Conservation (phyloP, 1,140 invertebrate genomes). For the Tachypleus tridentatus region DNA sequence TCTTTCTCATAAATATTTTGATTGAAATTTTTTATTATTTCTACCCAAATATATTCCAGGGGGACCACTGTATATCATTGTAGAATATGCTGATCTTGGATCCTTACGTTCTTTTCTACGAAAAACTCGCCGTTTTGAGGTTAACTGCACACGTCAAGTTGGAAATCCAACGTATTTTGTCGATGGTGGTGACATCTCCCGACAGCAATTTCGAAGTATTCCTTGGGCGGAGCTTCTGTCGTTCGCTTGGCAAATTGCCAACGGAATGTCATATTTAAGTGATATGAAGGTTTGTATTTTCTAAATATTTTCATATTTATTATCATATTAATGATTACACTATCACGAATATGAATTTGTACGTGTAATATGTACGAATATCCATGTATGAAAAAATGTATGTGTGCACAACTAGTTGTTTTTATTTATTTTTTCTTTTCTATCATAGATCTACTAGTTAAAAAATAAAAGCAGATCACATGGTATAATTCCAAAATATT, state of each 20-base stretch:
- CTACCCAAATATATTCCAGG: constrained; percentile 29
- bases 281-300: constrained; percentile 57
- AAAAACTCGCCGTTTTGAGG: constrained; percentile 9
- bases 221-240: constrained; percentile 49
- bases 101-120: constrained; percentile 50
- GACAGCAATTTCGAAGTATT: background rate
- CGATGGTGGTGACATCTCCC: background rate
- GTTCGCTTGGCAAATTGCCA: constrained; percentile 76
- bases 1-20: too few relatives aligned
- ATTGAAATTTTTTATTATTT: background rate
- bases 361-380: too few relatives aligned
- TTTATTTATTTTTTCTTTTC: too few relatives aligned
- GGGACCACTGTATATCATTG: constrained; percentile 63
- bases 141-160: background rate
- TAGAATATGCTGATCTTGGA: constrained; percentile 68
- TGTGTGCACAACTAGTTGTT: too few relatives aligned
- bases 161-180: constrained; percentile 1
- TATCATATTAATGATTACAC: too few relatives aligned
- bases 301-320: background rate
- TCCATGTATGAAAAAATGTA: too few relatives aligned
- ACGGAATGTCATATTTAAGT: constrained; percentile 69
- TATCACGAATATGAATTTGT: too few relatives aligned
- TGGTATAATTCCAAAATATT: too few relatives aligned
- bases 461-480: too few relatives aligned
- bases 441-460: too few relatives aligned